Conservation (phyloP, 35 echinoderm and acorn worm species). For the Antedon bifida region DNA sequence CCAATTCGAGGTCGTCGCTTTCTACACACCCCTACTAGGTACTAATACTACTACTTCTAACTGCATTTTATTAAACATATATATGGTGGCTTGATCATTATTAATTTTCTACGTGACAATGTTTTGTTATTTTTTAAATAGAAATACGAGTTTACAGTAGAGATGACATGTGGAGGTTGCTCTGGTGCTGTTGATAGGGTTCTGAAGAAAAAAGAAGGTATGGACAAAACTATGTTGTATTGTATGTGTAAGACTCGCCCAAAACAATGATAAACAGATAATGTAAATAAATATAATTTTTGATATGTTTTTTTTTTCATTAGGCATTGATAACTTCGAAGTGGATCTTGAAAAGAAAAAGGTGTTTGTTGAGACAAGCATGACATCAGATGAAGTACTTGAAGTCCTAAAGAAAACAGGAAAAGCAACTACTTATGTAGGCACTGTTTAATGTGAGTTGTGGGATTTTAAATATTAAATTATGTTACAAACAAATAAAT, state of each 20-base stretch:
- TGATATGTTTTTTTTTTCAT: constrained; percentile 10
- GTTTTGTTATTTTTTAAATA: constrained; percentile 24
- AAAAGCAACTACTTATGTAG: constrained; percentile 40
- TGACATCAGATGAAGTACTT: constrained; percentile 28
- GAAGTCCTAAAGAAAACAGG: constrained; percentile 62
- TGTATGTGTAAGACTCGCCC: too few species aligned
- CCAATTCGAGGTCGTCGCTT: too few species aligned
- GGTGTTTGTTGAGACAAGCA: constrained; percentile 23
- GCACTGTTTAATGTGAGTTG: constrained; percentile 10
- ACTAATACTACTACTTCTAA: too few species aligned
- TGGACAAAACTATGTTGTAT: too few species aligned
- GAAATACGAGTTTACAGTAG: constrained; percentile 62
- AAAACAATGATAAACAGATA: too few species aligned
- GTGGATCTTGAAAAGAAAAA: constrained; percentile 27
- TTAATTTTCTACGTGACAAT: too few species aligned
- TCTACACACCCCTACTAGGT: too few species aligned
- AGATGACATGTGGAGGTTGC: constrained; percentile 80
- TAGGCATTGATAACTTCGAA: constrained; percentile 15
- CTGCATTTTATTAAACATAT: too few species aligned
- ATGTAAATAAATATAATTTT: too few species aligned
- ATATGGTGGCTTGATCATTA: too few species aligned
- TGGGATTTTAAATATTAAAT: neutral
- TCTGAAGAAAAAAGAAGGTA: constrained; percentile 37
- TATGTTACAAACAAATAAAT: too few species aligned
- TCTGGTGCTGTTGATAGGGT: constrained; percentile 69